Conservation (phyloP, 1,140 invertebrate species). For the Phortica variegata region DNA sequence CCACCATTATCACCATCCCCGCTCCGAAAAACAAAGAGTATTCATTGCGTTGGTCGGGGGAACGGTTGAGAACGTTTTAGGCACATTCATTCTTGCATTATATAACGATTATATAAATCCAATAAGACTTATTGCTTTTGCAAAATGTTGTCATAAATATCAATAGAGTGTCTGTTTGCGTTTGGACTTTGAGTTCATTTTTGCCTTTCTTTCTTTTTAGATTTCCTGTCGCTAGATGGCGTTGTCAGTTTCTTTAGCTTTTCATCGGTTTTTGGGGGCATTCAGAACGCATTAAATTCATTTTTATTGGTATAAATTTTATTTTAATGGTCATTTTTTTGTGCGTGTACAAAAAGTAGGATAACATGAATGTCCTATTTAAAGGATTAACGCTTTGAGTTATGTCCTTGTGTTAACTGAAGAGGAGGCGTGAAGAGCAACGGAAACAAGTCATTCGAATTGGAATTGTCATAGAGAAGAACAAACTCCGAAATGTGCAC, state of each 20-base stretch:
- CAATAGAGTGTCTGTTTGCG: slow-evolving; percentile 27
- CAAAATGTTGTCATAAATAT: slow-evolving; percentile 47
- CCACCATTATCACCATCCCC: no score
- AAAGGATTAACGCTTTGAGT: slow-evolving; percentile 51
- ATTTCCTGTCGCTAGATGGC: no score
- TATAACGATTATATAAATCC: slow-evolving; percentile 29
- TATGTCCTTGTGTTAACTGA: slow-evolving; percentile 18
- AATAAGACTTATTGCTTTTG: slow-evolving; percentile 42
- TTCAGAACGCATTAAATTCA: slow-evolving; percentile 24
- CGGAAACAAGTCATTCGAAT: slow-evolving; percentile 14
- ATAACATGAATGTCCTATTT: slow-evolving; percentile 55
- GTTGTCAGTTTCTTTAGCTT: slow-evolving; percentile 6
- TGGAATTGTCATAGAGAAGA: slow-evolving; percentile 20
- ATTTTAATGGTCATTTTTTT: slow-evolving; percentile 48
- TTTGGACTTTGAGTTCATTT: slow-evolving; percentile 14
- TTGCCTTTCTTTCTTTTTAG: slow-evolving; percentile 1
- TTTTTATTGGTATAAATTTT: slow-evolving; percentile 51
- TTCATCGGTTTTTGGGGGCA: slow-evolving; percentile 8
- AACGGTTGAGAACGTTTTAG: no score
- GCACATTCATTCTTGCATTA: no score
- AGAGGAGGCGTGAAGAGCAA: slow-evolving; percentile 21
- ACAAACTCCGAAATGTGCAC: slow-evolving; percentile 16
- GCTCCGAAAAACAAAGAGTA: no score
- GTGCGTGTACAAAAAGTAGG: slow-evolving; percentile 12
- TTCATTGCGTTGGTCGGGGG: no score